phyloP scores from a whole-genome alignment of 30 jellyfish, hydroid and myxozoan species.

The Catostylus mosaicus region DNA sequence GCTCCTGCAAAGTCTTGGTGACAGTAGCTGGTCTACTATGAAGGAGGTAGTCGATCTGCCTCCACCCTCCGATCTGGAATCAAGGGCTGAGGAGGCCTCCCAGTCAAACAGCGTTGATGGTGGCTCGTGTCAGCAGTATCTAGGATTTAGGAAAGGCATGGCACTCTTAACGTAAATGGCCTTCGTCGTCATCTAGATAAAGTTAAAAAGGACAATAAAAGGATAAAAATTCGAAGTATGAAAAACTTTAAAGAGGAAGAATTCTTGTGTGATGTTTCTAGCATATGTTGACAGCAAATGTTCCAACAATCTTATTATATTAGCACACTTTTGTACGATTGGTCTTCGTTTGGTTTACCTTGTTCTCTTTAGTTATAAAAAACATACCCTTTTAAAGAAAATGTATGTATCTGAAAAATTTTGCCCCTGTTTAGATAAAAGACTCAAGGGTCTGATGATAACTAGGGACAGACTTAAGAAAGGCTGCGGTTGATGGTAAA shows the following conservation, averaged over 20 bases:
- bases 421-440: conserved; percentile 38
- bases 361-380: conserved; percentile 18
- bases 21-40: background rate
- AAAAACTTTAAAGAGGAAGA: conserved; percentile 8
- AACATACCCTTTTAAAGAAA: conserved; percentile 41
- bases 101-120: background rate
- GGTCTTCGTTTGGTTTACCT: conserved; percentile 48
- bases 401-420: conserved; percentile 36
- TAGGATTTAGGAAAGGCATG: background rate
- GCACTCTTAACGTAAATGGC: background rate
- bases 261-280: conserved; percentile 32
- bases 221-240: conserved; percentile 22
- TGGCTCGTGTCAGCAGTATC: conserved; percentile 4
- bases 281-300: conserved; percentile 47
- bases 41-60: background rate
- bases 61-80: background rate
- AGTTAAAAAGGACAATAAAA: background rate
- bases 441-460: conserved; percentile 33
- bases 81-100: background rate
- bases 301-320: conserved; percentile 24
- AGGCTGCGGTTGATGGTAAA: conserved; percentile 31
- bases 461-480: conserved; percentile 47
- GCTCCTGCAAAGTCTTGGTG: background rate
- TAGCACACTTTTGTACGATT: conserved; percentile 34
- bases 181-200: background rate